Evolutionary conservation across 2,113 vertebrate genomes (phyloP).

Genomic region (Toxostoma redivivum): DNA sequence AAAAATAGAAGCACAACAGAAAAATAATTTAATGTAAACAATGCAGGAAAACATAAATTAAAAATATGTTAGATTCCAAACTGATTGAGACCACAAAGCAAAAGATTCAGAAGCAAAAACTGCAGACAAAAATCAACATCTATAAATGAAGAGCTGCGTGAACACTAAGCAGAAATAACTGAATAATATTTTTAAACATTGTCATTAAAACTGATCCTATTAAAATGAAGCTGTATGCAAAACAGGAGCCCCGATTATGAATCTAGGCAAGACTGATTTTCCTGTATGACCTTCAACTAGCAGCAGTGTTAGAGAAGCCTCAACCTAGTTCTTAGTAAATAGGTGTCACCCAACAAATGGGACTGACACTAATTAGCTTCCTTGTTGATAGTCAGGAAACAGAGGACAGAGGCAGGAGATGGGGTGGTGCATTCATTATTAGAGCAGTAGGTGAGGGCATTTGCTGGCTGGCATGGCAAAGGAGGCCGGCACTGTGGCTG

Average conservation of each 20-base stretch:
- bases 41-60: not conserved
- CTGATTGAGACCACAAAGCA: not conserved
- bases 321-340: not conserved
- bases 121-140: not conserved
- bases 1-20: not conserved
- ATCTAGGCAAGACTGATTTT: not conserved
- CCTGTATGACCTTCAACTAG: conserved; percentile 26
- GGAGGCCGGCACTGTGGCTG: not conserved
- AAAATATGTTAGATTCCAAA: not conserved
- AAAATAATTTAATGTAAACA: not conserved
- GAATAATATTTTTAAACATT: not conserved
- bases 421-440: not conserved
- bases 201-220: not conserved
- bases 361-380: conserved; percentile 53
- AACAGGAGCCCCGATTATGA: not conserved
- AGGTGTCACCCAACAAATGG: conserved; percentile 27
- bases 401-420: not conserved
- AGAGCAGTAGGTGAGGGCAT: not conserved
- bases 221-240: not conserved
- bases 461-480: not conserved
- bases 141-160: not conserved
- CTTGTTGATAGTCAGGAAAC: not conserved
- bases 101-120: not conserved
- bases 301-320: not conserved
- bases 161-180: not conserved